Percentiles rank a stretch among this genome's conserved stretches.
phyloP scores from a whole-genome alignment of 1,140 invertebrate genomes.

The Calosoma granatense region DNA sequence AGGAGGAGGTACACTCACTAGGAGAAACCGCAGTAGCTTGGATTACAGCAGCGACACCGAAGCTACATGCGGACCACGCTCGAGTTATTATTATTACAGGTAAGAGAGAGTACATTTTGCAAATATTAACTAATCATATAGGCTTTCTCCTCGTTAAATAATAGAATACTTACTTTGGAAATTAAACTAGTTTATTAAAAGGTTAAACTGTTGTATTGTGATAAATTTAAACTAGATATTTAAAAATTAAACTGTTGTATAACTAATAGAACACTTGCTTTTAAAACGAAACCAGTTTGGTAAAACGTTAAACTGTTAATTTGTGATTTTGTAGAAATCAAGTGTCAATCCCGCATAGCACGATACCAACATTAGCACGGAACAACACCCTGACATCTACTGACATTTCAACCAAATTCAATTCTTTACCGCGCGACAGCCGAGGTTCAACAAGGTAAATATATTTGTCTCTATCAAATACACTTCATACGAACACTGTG shows the following conservation, averaged over 20 bases:
- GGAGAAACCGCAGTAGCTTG: slow-evolving; percentile 61
- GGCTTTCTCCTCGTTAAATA: no score
- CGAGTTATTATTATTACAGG: slow-evolving; percentile 68
- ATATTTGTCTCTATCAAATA: slow-evolving; percentile 14
- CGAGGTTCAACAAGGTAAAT: slow-evolving; percentile 42
- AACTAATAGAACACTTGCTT: no score
- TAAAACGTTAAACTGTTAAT: no score
- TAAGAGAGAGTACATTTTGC: slow-evolving; percentile 41
- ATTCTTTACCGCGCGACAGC: slow-evolving; percentile 64
- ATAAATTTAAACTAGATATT: no score
- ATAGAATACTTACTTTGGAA: no score
- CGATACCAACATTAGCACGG: slow-evolving; percentile 36
- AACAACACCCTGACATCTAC: slow-evolving; percentile 41
- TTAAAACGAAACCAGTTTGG: no score
- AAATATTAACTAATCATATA: no score
- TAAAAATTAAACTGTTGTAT: no score
- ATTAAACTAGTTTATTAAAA: no score
- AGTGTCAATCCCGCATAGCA: slow-evolving; percentile 27
- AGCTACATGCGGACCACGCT: slow-evolving; percentile 65
- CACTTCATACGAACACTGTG: not conserved
- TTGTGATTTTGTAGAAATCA: not conserved
- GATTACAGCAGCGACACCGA: slow-evolving; percentile 94
- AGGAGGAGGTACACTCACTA: slow-evolving; percentile 43
- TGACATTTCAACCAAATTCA: slow-evolving; percentile 51
- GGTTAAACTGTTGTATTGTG: no score